These are phyloP conservation scores for Hemicentrotus pulcherrimus DNA, from an alignment of 35 echinoderm and acorn worm species.

Conservation along the genomic window DNA sequence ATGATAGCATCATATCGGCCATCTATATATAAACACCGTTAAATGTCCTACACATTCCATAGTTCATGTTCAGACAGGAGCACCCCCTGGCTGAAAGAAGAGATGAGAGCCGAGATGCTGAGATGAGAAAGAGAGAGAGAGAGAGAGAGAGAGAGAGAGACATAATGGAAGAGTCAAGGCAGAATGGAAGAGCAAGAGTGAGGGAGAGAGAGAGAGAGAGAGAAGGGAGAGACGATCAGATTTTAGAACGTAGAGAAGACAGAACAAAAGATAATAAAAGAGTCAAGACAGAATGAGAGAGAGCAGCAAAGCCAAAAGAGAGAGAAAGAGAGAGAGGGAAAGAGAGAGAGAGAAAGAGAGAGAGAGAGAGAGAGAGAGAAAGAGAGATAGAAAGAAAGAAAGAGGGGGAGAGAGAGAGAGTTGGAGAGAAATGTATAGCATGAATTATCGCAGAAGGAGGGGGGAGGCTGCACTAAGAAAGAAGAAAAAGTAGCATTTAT, in stretches of 20 bases:
- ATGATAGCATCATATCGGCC: slow-evolving; percentile 9
- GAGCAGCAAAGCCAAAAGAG: no score
- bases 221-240: not conserved
- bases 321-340: not conserved
- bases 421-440: not conserved
- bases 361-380: not conserved
- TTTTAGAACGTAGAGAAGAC: not conserved
- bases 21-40: slow-evolving; percentile 7
- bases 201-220: not conserved
- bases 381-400: not conserved
- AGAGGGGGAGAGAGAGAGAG: not conserved
- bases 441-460: not conserved
- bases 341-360: no score
- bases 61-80: slow-evolving; percentile 1
- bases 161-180: not conserved
- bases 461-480: no score
- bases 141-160: not conserved
- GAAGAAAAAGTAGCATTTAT: no score
- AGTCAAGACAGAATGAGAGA: not conserved
- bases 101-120: not conserved
- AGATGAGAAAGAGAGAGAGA: not conserved
- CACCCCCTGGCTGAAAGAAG: not conserved
- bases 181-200: not conserved
- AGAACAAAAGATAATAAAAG: not conserved
- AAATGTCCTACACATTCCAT: slow-evolving; percentile 18